Percentiles rank a stretch among this genome's conserved stretches.
Conservation (phyloP, 2,113 vertebrate species). For the Psilopsiagon aymara region DNA sequence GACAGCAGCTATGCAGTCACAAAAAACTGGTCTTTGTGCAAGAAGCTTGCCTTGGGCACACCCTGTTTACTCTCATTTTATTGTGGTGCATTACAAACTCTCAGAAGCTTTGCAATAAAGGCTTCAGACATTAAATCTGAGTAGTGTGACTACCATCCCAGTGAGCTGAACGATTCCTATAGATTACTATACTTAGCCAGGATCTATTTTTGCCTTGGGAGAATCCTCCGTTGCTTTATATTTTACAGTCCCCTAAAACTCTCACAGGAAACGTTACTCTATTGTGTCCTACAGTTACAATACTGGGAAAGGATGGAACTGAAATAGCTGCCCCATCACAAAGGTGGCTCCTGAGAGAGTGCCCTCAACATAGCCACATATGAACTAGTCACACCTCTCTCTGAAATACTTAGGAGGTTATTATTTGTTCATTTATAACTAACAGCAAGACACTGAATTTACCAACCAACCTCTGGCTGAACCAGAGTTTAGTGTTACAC, state of each 20-base stretch:
- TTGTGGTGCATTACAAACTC: neutral
- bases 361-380: neutral
- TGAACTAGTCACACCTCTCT: neutral
- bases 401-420: neutral
- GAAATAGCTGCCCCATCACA: constrained; percentile 45
- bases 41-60: neutral
- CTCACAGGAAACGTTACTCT: constrained; percentile 66
- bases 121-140: neutral
- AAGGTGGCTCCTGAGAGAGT: neutral
- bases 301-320: constrained; percentile 74
- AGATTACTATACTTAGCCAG: constrained; percentile 7
- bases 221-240: constrained; percentile 37
- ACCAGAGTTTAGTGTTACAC: neutral
- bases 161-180: neutral
- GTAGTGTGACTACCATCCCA: neutral
- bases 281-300: constrained; percentile 75
- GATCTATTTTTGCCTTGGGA: constrained; percentile 55
- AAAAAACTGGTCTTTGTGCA: neutral
- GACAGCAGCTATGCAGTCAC: neutral
- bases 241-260: neutral
- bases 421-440: neutral
- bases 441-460: neutral
- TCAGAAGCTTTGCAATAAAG: neutral
- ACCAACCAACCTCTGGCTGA: neutral
- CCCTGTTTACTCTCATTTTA: neutral